These are phyloP conservation scores for Nephrotoma flavescens DNA, from an alignment of 2,888 invertebrate species.

Conservation along the genomic window DNA sequence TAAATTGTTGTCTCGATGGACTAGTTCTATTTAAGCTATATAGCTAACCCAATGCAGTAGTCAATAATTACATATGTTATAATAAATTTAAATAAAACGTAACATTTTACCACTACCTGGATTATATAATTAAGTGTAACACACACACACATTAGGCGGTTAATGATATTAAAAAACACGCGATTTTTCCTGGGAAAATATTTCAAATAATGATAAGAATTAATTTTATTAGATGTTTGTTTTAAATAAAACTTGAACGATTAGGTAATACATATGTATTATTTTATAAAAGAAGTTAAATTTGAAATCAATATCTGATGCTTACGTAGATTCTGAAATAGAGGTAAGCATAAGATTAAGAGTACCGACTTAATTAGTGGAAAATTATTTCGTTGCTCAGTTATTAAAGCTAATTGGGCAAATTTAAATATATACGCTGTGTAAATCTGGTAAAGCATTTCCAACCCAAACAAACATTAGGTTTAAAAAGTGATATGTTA, in stretches of 20 bases:
- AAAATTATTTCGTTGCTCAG: no score
- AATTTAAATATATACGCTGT: no score
- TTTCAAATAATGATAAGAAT: neutral
- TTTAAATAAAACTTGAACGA: neutral
- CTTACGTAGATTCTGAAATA: neutral
- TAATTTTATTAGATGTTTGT: neutral
- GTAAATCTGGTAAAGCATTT: no score
- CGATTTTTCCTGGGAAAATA: neutral
- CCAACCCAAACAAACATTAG: no score
- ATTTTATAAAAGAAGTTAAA: neutral
- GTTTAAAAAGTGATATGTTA: no score
- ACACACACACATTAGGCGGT: neutral
- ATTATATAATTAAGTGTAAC: neutral
- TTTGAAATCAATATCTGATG: neutral
- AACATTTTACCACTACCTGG: neutral
- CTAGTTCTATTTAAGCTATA: neutral
- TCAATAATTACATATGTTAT: neutral
- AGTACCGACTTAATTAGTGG: no score
- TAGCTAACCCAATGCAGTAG: neutral
- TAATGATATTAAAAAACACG: neutral
- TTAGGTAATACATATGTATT: no score
- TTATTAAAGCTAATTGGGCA: no score
- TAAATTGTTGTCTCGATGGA: neutral
- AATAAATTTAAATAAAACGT: neutral
- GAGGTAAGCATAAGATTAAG: no score